Percentiles rank a stretch among this genome's conserved stretches.
Conservation (phyloP, 2,888 invertebrate species). For the Caradrina clavipalpis region DNA sequence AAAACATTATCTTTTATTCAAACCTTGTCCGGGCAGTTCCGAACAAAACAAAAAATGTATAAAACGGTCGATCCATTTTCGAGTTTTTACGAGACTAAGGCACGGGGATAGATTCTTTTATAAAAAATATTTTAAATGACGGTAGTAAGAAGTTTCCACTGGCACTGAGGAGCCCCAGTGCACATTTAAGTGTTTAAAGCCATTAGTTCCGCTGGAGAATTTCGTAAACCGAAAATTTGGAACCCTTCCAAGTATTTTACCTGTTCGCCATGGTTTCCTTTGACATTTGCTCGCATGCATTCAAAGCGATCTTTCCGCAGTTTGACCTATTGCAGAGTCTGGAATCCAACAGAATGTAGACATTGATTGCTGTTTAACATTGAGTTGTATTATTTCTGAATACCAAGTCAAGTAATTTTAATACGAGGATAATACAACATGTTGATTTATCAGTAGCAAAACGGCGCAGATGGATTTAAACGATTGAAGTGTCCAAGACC, state of each 20-base stretch:
- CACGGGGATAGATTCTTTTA: too few relatives aligned
- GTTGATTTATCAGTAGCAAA: constrained; percentile 14
- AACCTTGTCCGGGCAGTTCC: too few relatives aligned
- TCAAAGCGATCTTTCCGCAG: constrained; percentile 46
- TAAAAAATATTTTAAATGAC: not conserved
- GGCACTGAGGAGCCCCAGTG: not conserved
- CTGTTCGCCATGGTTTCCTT: constrained; percentile 28
- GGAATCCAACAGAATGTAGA: constrained; percentile 47
- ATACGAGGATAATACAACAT: constrained; percentile 17
- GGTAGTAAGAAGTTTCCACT: not conserved
- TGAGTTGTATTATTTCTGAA: constrained; percentile 34
- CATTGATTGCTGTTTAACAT: constrained; percentile 29
- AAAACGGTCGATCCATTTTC: too few relatives aligned
- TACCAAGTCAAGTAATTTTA: constrained; percentile 35
- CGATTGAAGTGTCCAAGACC: constrained; percentile 11
- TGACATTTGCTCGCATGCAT: constrained; percentile 54
- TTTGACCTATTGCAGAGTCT: constrained; percentile 59
- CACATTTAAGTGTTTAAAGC: constrained; percentile 41
- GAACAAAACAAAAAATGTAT: too few relatives aligned
- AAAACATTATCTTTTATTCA: too few relatives aligned
- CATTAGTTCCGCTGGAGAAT: constrained; percentile 37
- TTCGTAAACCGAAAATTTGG: constrained; percentile 60
- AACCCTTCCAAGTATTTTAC: constrained; percentile 56
- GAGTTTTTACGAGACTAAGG: too few relatives aligned
- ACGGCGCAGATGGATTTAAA: constrained; percentile 18